Evolutionary conservation across 2,113 vertebrate genomes (phyloP).

Genomic region (Cyanoramphus novaezelandiae): DNA sequence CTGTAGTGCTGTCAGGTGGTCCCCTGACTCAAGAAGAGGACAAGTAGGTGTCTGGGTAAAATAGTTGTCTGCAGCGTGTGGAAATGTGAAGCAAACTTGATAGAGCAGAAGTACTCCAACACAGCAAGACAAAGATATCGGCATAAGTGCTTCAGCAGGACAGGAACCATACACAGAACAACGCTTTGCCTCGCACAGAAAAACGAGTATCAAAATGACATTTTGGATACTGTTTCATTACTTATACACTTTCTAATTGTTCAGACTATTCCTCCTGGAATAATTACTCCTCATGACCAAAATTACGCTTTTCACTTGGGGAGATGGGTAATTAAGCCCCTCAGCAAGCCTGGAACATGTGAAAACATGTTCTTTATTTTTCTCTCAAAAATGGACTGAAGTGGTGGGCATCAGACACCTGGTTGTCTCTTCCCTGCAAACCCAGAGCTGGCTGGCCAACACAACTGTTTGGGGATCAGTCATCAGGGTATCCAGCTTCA

Average conservation of each 20-base stretch:
- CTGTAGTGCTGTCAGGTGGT: background rate
- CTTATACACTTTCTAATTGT: background rate
- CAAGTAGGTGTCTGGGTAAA: background rate
- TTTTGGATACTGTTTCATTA: background rate
- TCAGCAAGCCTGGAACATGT: background rate
- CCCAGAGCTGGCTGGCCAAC: background rate
- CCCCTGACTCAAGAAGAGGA: background rate
- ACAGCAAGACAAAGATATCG: background rate
- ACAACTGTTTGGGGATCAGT: accelerated
- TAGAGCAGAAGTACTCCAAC: background rate
- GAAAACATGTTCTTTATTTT: background rate
- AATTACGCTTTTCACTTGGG: background rate
- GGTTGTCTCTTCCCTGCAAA: background rate
- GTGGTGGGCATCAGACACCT: background rate
- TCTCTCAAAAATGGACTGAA: background rate
- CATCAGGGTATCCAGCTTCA: background rate
- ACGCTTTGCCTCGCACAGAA: background rate
- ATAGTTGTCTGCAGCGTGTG: background rate
- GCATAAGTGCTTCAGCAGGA: background rate
- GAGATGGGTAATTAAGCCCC: background rate
- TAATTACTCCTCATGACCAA: background rate
- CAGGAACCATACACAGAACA: background rate
- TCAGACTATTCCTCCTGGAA: background rate
- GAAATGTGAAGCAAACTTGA: background rate
- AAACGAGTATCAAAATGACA: background rate